Evolutionary conservation across 2,888 invertebrate species (phyloP).

Genomic region (Dilophus febrilis): DNA sequence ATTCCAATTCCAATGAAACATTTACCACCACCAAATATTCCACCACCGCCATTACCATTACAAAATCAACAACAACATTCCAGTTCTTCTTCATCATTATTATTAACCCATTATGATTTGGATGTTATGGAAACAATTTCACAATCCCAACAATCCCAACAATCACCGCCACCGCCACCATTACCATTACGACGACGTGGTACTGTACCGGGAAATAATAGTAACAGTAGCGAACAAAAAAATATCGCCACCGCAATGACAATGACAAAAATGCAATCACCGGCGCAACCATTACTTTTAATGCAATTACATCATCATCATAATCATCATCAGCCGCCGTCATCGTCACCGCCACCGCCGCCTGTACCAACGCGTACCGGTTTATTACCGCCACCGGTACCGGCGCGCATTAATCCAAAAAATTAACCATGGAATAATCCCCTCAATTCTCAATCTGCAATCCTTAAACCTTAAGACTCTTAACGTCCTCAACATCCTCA

Average conservation of each 20-base stretch:
- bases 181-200: conserved; percentile 18
- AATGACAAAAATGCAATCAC: conserved; percentile 37
- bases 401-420: conserved; percentile 24
- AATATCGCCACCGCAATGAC: conserved; percentile 42
- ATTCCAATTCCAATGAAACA: conserved; percentile 39
- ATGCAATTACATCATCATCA: too few species aligned
- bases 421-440: neutral
- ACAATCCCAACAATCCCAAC: too few species aligned
- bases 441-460: too few species aligned
- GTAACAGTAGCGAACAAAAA: too few species aligned
- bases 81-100: conserved; percentile 5
- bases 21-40: too few species aligned
- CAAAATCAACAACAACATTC: too few species aligned
- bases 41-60: too few species aligned
- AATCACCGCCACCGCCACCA: conserved; percentile 21
- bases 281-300: too few species aligned
- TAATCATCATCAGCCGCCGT: too few species aligned
- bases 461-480: too few species aligned
- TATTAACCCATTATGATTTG: conserved; percentile 1
- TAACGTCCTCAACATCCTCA: too few species aligned
- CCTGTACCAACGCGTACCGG: conserved; percentile 21
- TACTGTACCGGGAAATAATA: conserved; percentile 12
- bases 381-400: conserved; percentile 23
- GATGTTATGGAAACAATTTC: conserved; percentile 13
- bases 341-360: conserved; percentile 28